Evolutionary conservation across 2,888 invertebrate genomes (phyloP).

Genomic region (Eupithecia subumbrata): DNA sequence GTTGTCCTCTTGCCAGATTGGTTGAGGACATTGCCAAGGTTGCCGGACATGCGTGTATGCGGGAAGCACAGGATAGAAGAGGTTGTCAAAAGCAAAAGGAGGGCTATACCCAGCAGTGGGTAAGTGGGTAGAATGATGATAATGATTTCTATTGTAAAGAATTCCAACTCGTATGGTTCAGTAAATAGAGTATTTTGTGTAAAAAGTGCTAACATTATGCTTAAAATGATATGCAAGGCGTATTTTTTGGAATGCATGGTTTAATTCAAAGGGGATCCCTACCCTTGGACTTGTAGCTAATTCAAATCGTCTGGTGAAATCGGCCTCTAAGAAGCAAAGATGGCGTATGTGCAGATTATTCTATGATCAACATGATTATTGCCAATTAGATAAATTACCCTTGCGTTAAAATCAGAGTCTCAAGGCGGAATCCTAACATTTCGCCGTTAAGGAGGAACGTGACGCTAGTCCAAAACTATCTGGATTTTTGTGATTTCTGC

Average conservation of each 20-base stretch:
- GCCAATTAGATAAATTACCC: slow-evolving; percentile 1
- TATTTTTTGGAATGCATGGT: background rate
- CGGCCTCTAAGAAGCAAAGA: background rate
- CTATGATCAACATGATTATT: background rate
- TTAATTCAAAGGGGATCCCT: background rate
- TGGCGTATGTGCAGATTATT: background rate
- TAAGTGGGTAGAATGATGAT: too few species aligned
- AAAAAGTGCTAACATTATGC: too few species aligned
- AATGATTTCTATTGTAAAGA: too few species aligned
- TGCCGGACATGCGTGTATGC: too few species aligned
- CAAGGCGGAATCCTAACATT: background rate
- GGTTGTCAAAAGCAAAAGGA: too few species aligned
- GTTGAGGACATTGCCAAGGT: too few species aligned
- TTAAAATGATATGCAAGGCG: background rate
- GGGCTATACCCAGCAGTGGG: too few species aligned
- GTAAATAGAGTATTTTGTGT: too few species aligned
- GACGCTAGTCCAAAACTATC: background rate
- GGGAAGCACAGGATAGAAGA: too few species aligned
- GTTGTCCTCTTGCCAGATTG: too few species aligned
- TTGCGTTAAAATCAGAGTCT: background rate
- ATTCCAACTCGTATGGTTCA: too few species aligned
- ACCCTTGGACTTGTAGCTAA: background rate
- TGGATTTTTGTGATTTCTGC: background rate
- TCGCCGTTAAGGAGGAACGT: background rate
- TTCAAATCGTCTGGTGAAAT: background rate